phyloP scores from a whole-genome alignment of 2,888 invertebrate species.

The Trimorus sp. region DNA sequence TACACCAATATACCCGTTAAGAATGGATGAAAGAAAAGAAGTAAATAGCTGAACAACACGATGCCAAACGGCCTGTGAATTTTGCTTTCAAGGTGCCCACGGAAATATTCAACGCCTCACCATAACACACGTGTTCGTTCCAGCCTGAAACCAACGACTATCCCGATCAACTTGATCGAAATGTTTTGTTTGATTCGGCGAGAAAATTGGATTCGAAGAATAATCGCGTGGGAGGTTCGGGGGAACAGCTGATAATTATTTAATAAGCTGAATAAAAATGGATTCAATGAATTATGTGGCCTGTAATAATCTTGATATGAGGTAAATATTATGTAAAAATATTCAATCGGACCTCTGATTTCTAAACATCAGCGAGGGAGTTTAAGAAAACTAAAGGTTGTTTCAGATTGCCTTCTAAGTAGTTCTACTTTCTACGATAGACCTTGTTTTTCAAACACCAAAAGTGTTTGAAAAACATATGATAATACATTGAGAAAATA shows the following conservation, averaged over 20 bases:
- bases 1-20: conserved; percentile 63
- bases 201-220: conserved; percentile 26
- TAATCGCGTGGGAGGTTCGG: not conserved
- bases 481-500: no score
- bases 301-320: no score
- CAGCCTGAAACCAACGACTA: conserved; percentile 25
- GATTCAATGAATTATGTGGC: not conserved
- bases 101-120: conserved; percentile 48
- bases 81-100: conserved; percentile 41
- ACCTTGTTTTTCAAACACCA: no score
- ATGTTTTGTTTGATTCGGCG: conserved; percentile 17
- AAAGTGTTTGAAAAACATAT: no score
- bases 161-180: conserved; percentile 26
- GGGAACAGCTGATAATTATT: no score
- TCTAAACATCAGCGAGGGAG: no score
- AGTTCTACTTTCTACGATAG: no score
- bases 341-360: no score
- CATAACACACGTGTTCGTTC: conserved; percentile 36
- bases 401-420: no score
- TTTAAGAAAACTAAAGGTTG: no score
- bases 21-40: conserved; percentile 61
- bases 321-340: no score
- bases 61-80: conserved; percentile 53
- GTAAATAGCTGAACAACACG: conserved; percentile 47
- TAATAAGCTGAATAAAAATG: not conserved